Conservation (phyloP, 1,140 invertebrate species). For the Pseudomyrmex sp. region DNA sequence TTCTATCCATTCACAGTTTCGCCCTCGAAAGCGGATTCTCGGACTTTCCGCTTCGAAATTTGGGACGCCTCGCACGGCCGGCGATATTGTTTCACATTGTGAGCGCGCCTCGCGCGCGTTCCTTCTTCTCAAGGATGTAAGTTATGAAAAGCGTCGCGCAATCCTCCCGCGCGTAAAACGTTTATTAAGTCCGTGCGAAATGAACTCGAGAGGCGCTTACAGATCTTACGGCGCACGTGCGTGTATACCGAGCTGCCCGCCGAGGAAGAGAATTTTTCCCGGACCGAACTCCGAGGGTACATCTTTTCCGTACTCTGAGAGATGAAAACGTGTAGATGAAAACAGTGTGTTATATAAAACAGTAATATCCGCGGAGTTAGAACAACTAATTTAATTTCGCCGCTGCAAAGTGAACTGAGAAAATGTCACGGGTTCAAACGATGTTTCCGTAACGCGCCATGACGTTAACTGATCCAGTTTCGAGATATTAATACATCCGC, state of each 20-base stretch:
- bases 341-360: conserved; percentile 42
- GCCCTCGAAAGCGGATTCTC: background rate
- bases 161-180: conserved; percentile 66
- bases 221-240: conserved; percentile 48
- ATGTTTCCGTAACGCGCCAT: background rate
- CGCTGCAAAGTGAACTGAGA: conserved; percentile 31
- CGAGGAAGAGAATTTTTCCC: conserved; percentile 24
- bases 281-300: background rate
- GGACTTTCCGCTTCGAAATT: conserved; percentile 47
- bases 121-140: conserved; percentile 11
- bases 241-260: conserved; percentile 19
- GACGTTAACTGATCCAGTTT: conserved; percentile 44
- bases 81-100: conserved; percentile 60
- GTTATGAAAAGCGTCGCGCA: conserved; percentile 61
- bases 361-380: conserved; percentile 31
- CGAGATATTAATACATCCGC: conserved; percentile 33
- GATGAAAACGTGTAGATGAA: conserved; percentile 27
- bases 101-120: background rate
- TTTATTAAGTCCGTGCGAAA: conserved; percentile 71
- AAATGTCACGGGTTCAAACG: conserved; percentile 47
- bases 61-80: conserved; percentile 40
- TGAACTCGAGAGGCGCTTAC: conserved; percentile 66
- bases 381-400: conserved; percentile 53
- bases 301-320: background rate
- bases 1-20: background rate